Evolutionary conservation across 2,888 invertebrate genomes (phyloP).

Genomic region (Dolomedes plantarius): DNA sequence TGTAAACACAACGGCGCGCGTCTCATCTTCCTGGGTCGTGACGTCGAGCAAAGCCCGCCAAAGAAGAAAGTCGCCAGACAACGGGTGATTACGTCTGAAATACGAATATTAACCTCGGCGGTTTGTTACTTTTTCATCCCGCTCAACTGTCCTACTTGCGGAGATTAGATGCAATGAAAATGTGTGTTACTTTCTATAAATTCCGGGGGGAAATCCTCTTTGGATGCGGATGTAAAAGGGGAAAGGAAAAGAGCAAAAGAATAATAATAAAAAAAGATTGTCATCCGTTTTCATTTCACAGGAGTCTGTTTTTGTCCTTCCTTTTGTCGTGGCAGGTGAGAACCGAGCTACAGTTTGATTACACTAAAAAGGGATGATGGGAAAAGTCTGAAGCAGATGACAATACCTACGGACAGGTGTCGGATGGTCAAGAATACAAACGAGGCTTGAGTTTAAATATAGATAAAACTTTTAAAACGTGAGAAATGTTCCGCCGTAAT

Average conservation of each 20-base stretch:
- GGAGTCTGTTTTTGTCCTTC: background rate
- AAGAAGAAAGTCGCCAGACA: background rate
- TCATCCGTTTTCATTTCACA: background rate
- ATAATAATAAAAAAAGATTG: too few relatives aligned
- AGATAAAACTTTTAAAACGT: too few relatives aligned
- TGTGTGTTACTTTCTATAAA: slow-evolving; percentile 10
- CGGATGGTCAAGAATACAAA: background rate
- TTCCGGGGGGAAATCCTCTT: background rate
- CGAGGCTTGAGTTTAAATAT: background rate
- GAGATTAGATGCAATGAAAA: background rate
- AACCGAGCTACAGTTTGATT: background rate
- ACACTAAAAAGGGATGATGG: background rate
- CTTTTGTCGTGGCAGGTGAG: background rate
- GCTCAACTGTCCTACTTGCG: background rate
- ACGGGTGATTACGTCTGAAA: background rate
- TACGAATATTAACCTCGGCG: background rate
- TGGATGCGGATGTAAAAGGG: background rate
- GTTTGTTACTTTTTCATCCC: background rate
- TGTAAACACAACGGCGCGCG: background rate
- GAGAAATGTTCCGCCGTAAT: too few relatives aligned
- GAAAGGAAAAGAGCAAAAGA: background rate
- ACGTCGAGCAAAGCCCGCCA: background rate
- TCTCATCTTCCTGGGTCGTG: background rate
- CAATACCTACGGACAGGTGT: background rate
- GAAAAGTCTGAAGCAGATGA: background rate